Evolutionary conservation across 2,113 vertebrate genomes (phyloP), one percentile per base, ranked within the genome.

Genomic region (Muntiacus reevesi): DNA sequence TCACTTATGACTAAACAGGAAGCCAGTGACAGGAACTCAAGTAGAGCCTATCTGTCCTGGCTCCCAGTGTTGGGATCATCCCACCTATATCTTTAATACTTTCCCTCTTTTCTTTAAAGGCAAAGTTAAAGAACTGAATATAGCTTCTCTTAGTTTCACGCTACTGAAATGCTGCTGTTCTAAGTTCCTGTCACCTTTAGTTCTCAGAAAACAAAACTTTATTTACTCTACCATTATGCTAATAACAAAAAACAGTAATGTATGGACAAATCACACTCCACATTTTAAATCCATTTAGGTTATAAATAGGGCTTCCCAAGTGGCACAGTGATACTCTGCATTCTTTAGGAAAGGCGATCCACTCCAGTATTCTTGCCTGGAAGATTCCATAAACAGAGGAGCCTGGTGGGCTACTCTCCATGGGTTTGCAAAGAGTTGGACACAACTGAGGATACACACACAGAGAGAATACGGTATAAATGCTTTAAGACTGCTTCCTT

Each of bases 161-260:
- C 57, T 81, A 52, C 13, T 87, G 27, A 89, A 87, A 62, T 43
- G 30, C 23, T 96, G 78, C 17, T 84, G 10, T 84, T 90, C 59
- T 87, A 25, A 67, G 4, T 84, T n/a, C 8, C 7, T 67, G 8
- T 82, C 25, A 30, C 3, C 7, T 93, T 74, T 25, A 62, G 25
- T 78, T 67, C 9, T 97, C 54, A 83, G 67, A 91, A 91, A 82
- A 83, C 45, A 85, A 57, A 27, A 59, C 13, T 83, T 67, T 78
- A 60, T n/a, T 93, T 91, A 84, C 2, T 64, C 13, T 92, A 23
- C 27, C 79, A 11, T 5, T 64, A n/a, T 89, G 13, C 4, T 81
- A 59, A 91, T 16, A 81, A 85, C 50, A n/a, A 76, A 82, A 78
- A n/a, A 33, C 47, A 30, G 15, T 33, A 47, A 13, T 2, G 16